Evolutionary conservation across 2,797 vertebrate genomes (phyloP).

Genomic region (Pseudochirops cupreus): DNA sequence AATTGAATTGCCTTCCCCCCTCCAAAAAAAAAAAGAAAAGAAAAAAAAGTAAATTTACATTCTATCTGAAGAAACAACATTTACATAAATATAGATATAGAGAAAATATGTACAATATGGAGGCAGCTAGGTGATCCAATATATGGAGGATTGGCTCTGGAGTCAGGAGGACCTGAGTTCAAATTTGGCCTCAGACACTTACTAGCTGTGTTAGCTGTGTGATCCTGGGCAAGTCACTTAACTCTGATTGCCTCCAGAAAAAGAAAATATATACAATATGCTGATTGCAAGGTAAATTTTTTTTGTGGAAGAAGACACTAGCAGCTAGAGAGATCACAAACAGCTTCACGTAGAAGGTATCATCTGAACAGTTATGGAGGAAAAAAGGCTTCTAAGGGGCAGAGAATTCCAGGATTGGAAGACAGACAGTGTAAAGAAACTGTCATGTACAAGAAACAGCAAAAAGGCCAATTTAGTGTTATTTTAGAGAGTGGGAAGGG

Average conservation of each 20-base stretch:
- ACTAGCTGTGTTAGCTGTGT: slow-evolving; percentile 52
- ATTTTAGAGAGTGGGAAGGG: background rate
- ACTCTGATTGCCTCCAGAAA: background rate
- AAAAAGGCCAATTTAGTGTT: background rate
- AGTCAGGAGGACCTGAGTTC: slow-evolving; percentile 56
- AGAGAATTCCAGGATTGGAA: background rate
- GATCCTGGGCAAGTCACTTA: slow-evolving; percentile 42
- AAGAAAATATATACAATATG: background rate
- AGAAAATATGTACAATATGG: background rate
- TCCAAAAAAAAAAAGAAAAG: too few species aligned
- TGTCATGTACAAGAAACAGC: background rate
- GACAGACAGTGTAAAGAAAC: background rate
- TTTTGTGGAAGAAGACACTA: background rate
- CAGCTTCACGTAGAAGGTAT: background rate
- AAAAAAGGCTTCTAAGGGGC: background rate
- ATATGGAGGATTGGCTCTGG: slow-evolving; percentile 37
- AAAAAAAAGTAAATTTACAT: background rate
- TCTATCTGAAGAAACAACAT: background rate
- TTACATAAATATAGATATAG: background rate
- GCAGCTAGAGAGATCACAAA: background rate
- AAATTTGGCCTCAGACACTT: slow-evolving; percentile 38
- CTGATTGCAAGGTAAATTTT: background rate
- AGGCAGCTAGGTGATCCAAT: background rate
- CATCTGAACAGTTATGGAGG: background rate
- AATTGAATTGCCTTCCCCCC: too few species aligned